These are phyloP conservation scores for Listronotus oregonensis DNA, from an alignment of 1,140 invertebrate genomes.

Conservation along the genomic window DNA sequence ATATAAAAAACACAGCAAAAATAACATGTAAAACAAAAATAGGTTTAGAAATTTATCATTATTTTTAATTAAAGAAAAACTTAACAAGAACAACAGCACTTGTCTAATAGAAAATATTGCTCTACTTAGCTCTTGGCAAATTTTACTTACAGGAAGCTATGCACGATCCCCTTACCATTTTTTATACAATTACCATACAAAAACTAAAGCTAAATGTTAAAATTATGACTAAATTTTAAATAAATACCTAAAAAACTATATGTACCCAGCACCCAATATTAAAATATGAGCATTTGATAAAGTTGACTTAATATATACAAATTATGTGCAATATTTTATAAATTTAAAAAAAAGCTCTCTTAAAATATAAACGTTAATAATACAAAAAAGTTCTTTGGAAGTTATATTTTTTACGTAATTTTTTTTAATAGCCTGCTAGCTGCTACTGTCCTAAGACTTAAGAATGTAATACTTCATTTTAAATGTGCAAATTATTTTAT, in stretches of 20 bases:
- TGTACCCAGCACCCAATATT: constrained; percentile 34
- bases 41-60: constrained; percentile 14
- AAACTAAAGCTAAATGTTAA: constrained; percentile 3
- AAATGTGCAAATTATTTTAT: no score
- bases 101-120: constrained; percentile 10
- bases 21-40: constrained; percentile 25
- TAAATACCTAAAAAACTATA: constrained; percentile 26
- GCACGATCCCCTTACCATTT: neutral
- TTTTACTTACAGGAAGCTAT: constrained; percentile 11
- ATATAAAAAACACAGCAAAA: constrained; percentile 2
- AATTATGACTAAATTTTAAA: constrained; percentile 21
- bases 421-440: neutral
- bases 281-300: constrained; percentile 32
- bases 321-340: constrained; percentile 29
- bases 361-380: neutral
- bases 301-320: constrained; percentile 31
- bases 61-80: constrained; percentile 16
- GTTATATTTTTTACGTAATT: neutral
- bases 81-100: constrained; percentile 22
- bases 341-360: neutral
- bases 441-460: no score
- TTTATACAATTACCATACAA: constrained; percentile 3
- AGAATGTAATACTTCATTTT: no score
- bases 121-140: neutral
- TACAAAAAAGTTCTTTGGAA: constrained; percentile 6